These are phyloP conservation scores for Spongilla lacustris DNA, from an alignment of 37 sponge, comb jelly and placozoan species.

Conservation along the genomic window DNA sequence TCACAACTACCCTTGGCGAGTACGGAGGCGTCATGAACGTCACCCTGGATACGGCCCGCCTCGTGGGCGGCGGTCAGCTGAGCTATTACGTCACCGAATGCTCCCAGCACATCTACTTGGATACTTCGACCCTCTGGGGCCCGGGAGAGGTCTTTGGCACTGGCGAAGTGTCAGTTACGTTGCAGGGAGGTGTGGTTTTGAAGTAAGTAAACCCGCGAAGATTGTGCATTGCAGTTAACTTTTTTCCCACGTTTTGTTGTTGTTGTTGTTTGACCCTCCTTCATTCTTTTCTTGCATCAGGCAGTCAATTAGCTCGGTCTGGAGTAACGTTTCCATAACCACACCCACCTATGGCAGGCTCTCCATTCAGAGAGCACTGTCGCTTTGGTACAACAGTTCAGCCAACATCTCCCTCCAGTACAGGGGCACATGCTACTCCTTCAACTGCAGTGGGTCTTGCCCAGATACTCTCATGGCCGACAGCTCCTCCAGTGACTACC, in stretches of 20 bases:
- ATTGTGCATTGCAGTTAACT: no score
- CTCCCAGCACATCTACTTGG: conserved; percentile 68
- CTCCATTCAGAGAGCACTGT: conserved; percentile 43
- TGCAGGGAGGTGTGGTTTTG: no score
- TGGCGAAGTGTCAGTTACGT: no score
- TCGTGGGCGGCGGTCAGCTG: neutral
- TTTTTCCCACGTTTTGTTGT: no score
- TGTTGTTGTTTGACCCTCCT: no score
- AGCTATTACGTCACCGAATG: conserved; percentile 38
- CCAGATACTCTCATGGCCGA: conserved; percentile 32
- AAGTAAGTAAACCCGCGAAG: no score
- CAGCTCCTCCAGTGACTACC: neutral
- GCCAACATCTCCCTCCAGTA: neutral
- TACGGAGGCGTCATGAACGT: conserved; percentile 73
- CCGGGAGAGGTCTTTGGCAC: neutral
- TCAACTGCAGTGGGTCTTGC: conserved; percentile 42
- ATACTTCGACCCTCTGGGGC: conserved; percentile 60
- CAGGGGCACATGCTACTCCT: conserved; percentile 24
- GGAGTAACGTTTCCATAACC: no score
- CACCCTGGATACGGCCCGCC: conserved; percentile 7
- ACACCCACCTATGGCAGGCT: neutral
- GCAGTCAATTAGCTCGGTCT: no score
- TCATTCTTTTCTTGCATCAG: no score
- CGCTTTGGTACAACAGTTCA: conserved; percentile 12
- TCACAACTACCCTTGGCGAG: conserved; percentile 23